A percentile compares a stretch with the other conserved stretches of the same genome.
phyloP scores from a whole-genome alignment of 1,140 invertebrate genomes.

The Lucilia sericata region DNA sequence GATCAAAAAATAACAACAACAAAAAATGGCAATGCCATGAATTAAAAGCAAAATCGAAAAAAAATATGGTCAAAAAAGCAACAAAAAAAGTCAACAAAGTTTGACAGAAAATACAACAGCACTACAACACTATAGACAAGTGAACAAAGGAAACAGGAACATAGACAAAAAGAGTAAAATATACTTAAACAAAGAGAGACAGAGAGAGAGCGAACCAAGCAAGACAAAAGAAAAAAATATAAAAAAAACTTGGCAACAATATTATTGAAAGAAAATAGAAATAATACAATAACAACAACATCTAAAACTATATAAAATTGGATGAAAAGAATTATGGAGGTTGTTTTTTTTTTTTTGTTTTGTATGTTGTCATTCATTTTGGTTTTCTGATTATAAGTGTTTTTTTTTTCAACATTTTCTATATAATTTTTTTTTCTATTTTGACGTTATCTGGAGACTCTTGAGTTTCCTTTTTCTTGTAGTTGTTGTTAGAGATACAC shows the following conservation, averaged over 20 bases:
- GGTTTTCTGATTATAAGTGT: neutral
- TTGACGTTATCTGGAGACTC: conserved; percentile 23
- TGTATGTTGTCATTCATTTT: neutral
- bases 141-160: too few relatives aligned
- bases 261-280: neutral
- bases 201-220: neutral
- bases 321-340: neutral
- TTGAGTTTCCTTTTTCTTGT: neutral
- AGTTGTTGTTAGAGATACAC: neutral
- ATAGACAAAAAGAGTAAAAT: too few relatives aligned
- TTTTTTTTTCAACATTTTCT: neutral
- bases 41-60: neutral
- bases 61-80: neutral
- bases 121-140: neutral
- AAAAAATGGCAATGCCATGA: neutral
- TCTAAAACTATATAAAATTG: neutral
- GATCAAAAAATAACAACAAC: neutral
- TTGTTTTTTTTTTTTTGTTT: neutral
- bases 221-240: neutral
- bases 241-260: neutral
- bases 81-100: neutral
- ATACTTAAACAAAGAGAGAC: neutral
- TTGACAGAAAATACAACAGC: neutral
- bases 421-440: neutral
- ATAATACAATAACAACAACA: neutral